Conservation (phyloP, 2,797 vertebrate genomes). For the Sebastiscus albofasciatus region DNA sequence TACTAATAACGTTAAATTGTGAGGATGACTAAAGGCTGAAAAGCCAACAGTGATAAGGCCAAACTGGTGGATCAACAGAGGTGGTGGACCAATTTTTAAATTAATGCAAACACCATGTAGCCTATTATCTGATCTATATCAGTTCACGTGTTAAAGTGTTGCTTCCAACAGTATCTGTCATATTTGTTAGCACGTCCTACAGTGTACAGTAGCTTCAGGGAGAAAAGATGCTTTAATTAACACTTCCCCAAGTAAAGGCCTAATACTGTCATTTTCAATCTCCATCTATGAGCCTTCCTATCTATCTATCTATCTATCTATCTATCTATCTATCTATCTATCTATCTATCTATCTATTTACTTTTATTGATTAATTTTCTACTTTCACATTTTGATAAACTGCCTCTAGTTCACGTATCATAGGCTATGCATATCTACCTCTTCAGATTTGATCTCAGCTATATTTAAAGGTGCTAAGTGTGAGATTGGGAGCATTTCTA, state of each 20-base stretch:
- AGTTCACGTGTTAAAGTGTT: neutral
- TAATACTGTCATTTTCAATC: conserved; percentile 15
- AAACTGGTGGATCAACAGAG: neutral
- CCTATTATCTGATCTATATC: neutral
- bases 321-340: conserved; percentile 3
- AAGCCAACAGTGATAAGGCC: neutral
- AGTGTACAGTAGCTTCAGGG: conserved; percentile 21
- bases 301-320: conserved; percentile 17
- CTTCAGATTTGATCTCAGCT: too few species aligned
- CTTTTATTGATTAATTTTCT: too few species aligned
- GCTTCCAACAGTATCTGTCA: conserved; percentile 12
- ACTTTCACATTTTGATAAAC: too few species aligned
- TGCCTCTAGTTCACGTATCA: too few species aligned
- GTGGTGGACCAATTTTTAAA: neutral
- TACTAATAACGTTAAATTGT: neutral
- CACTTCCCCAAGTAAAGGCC: neutral
- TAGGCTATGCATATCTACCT: too few species aligned
- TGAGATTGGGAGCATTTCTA: neutral
- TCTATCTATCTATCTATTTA: neutral
- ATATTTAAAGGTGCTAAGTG: neutral
- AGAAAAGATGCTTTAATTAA: conserved; percentile 41
- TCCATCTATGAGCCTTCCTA: conserved; percentile 8
- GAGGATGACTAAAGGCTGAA: neutral
- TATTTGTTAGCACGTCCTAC: conserved; percentile 32
- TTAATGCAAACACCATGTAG: neutral